These are phyloP conservation scores for Hydrozoanthus tunicans DNA, from an alignment of 64 coral and sea anemone species.

Conservation along the genomic window DNA sequence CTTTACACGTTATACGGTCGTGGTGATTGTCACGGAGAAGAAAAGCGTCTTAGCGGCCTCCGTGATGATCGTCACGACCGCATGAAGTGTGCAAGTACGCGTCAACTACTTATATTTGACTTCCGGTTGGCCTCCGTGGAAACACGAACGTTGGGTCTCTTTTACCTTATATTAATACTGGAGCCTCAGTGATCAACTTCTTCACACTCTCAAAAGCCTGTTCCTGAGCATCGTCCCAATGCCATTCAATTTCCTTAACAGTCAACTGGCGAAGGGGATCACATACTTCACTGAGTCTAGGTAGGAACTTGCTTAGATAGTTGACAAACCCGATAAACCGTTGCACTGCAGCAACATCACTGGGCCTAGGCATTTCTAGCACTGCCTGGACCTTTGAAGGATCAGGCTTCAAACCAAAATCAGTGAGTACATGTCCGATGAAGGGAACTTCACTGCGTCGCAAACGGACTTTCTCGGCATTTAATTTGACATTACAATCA, in stretches of 20 bases:
- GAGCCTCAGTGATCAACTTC: conserved; percentile 12
- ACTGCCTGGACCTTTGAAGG: background rate
- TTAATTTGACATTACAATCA: conserved; percentile 24
- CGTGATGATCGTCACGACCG: too few relatives aligned
- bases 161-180: background rate
- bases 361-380: background rate
- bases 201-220: background rate
- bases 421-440: conserved; percentile 32
- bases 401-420: conserved; percentile 29
- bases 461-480: conserved; percentile 1
- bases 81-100: too few relatives aligned
- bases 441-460: conserved; percentile 13
- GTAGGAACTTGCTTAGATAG: too few relatives aligned
- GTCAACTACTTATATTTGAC: background rate
- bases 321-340: too few relatives aligned
- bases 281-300: background rate
- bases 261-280: conserved; percentile 38
- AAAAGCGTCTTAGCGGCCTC: too few relatives aligned
- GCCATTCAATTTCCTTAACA: conserved; percentile 21
- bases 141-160: background rate
- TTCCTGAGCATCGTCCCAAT: background rate
- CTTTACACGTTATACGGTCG: too few relatives aligned
- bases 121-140: too few relatives aligned
- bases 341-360: background rate
- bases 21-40: too few relatives aligned